Evolutionary conservation across 1,140 invertebrate species (phyloP).

Genomic region (Drosophila insularis): DNA sequence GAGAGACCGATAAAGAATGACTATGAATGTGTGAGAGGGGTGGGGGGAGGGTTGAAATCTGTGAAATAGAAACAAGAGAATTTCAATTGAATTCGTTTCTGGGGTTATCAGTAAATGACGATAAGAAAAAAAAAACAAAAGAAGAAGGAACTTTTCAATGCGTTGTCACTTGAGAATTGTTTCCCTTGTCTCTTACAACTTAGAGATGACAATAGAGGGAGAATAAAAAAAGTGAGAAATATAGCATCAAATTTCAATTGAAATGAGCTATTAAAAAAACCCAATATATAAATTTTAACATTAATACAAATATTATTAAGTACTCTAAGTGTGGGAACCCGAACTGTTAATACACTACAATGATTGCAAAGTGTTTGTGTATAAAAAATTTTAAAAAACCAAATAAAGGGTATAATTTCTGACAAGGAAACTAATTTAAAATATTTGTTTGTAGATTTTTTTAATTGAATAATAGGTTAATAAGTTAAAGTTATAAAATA

Average conservation of each 20-base stretch:
- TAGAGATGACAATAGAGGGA: slow-evolving; percentile 3
- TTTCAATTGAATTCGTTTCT: slow-evolving; percentile 8
- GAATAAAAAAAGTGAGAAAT: slow-evolving; percentile 19
- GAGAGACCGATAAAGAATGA: background rate
- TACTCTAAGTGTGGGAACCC: too few relatives aligned
- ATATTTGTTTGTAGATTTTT: too few relatives aligned
- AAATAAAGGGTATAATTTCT: too few relatives aligned
- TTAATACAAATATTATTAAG: slow-evolving; percentile 7
- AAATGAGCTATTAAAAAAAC: slow-evolving; percentile 45
- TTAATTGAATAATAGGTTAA: too few relatives aligned
- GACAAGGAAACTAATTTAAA: too few relatives aligned
- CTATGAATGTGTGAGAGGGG: too few relatives aligned
- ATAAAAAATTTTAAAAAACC: too few relatives aligned
- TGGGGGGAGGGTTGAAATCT: background rate
- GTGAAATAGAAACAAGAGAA: background rate
- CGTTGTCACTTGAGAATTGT: background rate
- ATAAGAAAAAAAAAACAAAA: background rate
- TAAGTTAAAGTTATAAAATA: too few relatives aligned
- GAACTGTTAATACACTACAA: too few relatives aligned
- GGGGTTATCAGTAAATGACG: background rate
- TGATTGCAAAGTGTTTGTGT: too few relatives aligned
- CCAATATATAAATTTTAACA: background rate
- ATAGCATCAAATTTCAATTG: slow-evolving; percentile 61
- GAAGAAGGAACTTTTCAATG: background rate
- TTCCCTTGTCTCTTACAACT: slow-evolving; percentile 21